Base-by-base conservation (phyloP, 2,888 invertebrate species). In the Tryphoninae sp. region DNA sequence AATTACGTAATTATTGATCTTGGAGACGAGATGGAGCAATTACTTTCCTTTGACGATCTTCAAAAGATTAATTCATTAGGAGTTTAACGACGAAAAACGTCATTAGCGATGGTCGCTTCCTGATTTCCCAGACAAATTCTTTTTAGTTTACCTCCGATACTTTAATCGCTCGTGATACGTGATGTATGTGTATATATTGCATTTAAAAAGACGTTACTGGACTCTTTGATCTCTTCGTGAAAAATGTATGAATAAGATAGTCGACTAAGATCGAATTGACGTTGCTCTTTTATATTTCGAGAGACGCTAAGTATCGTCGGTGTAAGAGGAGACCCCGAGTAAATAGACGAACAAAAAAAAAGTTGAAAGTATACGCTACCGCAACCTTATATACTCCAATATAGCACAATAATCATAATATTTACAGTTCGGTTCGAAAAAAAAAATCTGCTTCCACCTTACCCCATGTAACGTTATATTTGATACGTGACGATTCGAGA, bases 11-110 rank as follows among this genome's bases (percentile, higher is more conserved):
- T 82, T 83, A 84, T 79, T 59, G 81, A 82, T 83, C 82, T 84
- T 79, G 76, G 78, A 65, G 53, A 74, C 79, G 80, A 84, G 81
- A 83, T 83, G 8, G n/a, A 73, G 75, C 53, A 7, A 19, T 19
- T 3, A 40, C 82, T 84, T 86, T 74, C 40, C 83, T 83, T 85
- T 85, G 84, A 86, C 82, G 82, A 13, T 85, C 65, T 81, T 79
- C 51, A 65, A 72, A 76, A 82, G 78, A 80, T 83, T 82, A 78
- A 83, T 83, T 85, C 80, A 78, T 85, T 83, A 77, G 78, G 80
- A 83, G 75, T 75, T 62, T 78, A 62, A 33, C 76, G 80, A 82
- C 76, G 71, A 42, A 78, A 80, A 58, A 77, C 53, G 67, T 84
- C 80, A 82, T 84, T 84, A 83, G 78, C 76, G 73, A 68, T 79